A percentile compares a stretch with the other conserved stretches of the same genome.
These are phyloP conservation scores for Polypedilum pembai DNA, from an alignment of 1,140 invertebrate genomes.

Conservation along the genomic window DNA sequence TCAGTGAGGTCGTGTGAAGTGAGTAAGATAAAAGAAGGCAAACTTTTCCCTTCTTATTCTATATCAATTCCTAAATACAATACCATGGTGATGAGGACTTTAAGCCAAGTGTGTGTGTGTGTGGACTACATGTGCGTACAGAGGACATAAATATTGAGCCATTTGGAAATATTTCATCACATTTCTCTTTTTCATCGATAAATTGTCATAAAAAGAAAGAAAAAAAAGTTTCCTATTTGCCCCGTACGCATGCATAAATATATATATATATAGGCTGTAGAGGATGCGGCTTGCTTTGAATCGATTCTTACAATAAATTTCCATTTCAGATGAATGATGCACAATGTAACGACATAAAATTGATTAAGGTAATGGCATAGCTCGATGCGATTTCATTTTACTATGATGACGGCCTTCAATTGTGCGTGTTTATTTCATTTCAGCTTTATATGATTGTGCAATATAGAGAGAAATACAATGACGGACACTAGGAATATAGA, in stretches of 20 bases:
- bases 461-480: too few relatives aligned
- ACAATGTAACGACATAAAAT: conserved; percentile 2
- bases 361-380: background rate
- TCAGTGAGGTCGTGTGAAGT: background rate
- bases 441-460: too few relatives aligned
- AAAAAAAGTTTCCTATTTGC: background rate
- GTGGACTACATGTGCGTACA: background rate
- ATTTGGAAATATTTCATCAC: conserved; percentile 12
- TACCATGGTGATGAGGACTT: conserved; percentile 10
- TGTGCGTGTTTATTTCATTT: too few relatives aligned
- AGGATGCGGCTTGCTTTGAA: background rate
- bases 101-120: background rate
- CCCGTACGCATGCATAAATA: background rate
- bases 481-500: too few relatives aligned
- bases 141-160: conserved; percentile 6
- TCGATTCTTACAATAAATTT: background rate
- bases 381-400: too few relatives aligned
- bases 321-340: conserved; percentile 2
- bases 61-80: background rate
- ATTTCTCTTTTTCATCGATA: background rate
- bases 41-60: background rate
- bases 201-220: background rate
- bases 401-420: too few relatives aligned
- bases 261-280: background rate
- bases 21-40: background rate